Evolutionary conservation across 1,140 invertebrate species (phyloP), one percentile per base, ranked within the genome.

Genomic region (Platorchestia sp.): DNA sequence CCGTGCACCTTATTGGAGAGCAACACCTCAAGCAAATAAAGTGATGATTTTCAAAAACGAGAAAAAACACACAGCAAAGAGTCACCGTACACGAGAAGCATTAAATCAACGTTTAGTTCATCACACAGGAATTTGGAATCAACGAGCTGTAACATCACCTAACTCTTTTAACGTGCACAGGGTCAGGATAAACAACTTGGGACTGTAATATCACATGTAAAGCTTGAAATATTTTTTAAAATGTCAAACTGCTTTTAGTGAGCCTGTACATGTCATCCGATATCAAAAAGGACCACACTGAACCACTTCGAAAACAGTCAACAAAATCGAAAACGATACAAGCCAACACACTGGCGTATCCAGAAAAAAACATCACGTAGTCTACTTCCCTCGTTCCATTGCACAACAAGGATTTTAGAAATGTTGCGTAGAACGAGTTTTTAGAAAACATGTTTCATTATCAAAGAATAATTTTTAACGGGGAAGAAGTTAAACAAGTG

Each of bases 261-360:
- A 75, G 1, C 59, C 27, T 75, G 59, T 75, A 75, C 59, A 75
- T 10, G 1, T 22, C 59, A 75, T 36, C 3, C 59, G 27, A 75
- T 10, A 75, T 75, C 59, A 75, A 36, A 10, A 75, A 75, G 59
- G 59, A 75, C 59, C 59, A 75, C 59, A 75, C 59, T 3, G 59
- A 10, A 75, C 59, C 27, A 22, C 59, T 75, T 75, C 14, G 27
- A 75, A 75, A 75, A 75, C 47, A 19, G 19, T 75, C 10, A 75
- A 75, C 59, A 75, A 10, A 75, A 75, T 75, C 7, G 59, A 75
- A 75, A 14, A 75, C 59, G 59, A 75, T 27, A 75, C 59, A 75
- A 75, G 59, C 59, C 59, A 75, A 75, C 36, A 89, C 75, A 89
- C 51, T 44, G 95, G 87, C 75, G 27, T 95, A 41, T 86, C 90